A percentile compares a stretch with the other conserved stretches of the same genome.
These are phyloP conservation scores for Pipra filicauda DNA, from an alignment of 2,113 vertebrate genomes.

Conservation along the genomic window DNA sequence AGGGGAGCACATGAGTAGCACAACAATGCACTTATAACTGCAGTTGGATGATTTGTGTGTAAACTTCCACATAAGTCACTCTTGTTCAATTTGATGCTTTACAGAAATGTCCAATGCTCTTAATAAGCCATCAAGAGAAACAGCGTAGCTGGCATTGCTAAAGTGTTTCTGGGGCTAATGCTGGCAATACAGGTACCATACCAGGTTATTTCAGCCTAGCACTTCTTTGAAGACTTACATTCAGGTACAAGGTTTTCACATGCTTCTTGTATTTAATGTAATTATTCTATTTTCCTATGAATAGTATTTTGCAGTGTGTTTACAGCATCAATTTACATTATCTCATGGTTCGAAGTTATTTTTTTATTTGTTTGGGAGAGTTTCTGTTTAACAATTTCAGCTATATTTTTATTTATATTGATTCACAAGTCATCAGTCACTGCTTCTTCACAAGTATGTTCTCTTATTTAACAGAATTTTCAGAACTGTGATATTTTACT, in stretches of 20 bases:
- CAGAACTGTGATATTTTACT: neutral
- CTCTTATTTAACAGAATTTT: neutral
- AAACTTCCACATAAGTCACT: neutral
- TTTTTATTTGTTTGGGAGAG: neutral
- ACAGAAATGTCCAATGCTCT: neutral
- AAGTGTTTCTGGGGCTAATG: neutral
- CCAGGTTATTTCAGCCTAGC: neutral
- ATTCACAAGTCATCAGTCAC: neutral
- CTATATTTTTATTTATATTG: neutral
- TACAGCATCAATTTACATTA: neutral
- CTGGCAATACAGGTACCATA: neutral
- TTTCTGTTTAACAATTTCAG: neutral
- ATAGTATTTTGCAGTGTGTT: neutral
- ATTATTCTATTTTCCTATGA: neutral
- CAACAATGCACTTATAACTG: neutral
- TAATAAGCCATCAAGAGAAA: neutral
- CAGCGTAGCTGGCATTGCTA: neutral
- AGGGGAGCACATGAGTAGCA: neutral
- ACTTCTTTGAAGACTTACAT: neutral
- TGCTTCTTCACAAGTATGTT: neutral
- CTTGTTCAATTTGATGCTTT: neutral
- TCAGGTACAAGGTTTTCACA: neutral
- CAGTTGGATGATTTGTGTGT: neutral
- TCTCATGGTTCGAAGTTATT: neutral
- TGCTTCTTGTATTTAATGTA: neutral